Conservation (phyloP, 2,113 vertebrate species). For the Phoxinus phoxinus region DNA sequence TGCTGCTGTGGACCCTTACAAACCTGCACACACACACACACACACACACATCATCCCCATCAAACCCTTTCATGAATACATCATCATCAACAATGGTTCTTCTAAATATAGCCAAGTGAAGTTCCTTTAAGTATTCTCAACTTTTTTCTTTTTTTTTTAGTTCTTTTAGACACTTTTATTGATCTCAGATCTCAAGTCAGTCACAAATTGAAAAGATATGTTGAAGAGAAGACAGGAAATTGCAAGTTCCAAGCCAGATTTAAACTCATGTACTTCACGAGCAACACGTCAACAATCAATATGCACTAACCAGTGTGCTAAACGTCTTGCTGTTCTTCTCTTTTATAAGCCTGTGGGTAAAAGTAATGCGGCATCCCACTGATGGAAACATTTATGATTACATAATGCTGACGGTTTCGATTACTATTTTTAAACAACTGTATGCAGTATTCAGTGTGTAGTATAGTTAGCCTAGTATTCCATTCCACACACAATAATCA, state of each 20-base stretch:
- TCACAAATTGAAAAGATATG: not conserved
- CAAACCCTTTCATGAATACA: not conserved
- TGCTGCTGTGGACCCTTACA: slow-evolving; percentile 95
- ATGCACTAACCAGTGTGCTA: not conserved
- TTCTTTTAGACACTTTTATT: not conserved
- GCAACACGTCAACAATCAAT: not conserved
- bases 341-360: not conserved
- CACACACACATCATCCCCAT: slow-evolving; percentile 73
- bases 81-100: not conserved
- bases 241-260: not conserved
- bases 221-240: not conserved
- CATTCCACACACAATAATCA: too few species aligned
- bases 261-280: not conserved
- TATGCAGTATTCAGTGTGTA: not conserved
- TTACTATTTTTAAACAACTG: not conserved
- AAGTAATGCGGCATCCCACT: not conserved
- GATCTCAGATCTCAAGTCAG: not conserved
- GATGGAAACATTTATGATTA: not conserved
- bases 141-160: not conserved
- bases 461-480: too few species aligned
- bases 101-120: not conserved
- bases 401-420: not conserved
- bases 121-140: not conserved
- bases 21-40: slow-evolving; percentile 86
- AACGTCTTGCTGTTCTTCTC: not conserved